A percentile compares a stretch with the other conserved stretches of the same genome.
Evolutionary conservation across 2,797 vertebrate species (phyloP).

Genomic region (Eulemur coronatus): DNA sequence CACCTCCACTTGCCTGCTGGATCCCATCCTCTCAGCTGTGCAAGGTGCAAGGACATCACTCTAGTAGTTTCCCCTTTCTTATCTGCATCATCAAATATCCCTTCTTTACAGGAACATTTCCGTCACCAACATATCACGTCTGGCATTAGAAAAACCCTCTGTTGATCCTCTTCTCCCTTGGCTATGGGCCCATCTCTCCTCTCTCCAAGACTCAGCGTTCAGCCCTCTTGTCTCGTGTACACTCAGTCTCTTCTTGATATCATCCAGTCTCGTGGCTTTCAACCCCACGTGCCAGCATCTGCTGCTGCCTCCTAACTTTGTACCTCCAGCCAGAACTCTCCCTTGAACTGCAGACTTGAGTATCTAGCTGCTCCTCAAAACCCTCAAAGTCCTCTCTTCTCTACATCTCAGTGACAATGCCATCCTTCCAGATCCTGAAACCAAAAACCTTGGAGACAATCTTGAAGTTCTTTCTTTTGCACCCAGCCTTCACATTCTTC

Average conservation of each 20-base stretch:
- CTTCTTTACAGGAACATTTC: neutral
- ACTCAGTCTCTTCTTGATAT: neutral
- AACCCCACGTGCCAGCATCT: neutral
- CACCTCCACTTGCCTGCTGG: rapidly evolving
- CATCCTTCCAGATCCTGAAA: neutral
- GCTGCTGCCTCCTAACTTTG: neutral
- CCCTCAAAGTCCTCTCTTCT: neutral
- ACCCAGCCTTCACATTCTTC: neutral
- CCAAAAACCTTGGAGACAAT: neutral
- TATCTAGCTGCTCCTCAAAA: neutral
- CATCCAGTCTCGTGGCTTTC: neutral
- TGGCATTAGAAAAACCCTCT: neutral
- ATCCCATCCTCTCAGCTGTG: neutral
- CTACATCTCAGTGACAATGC: neutral
- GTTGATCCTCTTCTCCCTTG: neutral
- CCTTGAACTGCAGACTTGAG: neutral
- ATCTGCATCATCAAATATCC: neutral
- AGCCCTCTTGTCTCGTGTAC: neutral
- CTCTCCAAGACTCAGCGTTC: neutral
- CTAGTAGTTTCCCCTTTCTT: neutral
- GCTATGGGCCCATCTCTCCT: neutral
- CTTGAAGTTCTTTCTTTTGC: neutral
- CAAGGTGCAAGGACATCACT: neutral
- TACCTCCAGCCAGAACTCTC: neutral
- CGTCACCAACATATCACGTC: neutral